Base-by-base conservation (phyloP, 2,888 invertebrate species). In the Heteropelma amictum region DNA sequence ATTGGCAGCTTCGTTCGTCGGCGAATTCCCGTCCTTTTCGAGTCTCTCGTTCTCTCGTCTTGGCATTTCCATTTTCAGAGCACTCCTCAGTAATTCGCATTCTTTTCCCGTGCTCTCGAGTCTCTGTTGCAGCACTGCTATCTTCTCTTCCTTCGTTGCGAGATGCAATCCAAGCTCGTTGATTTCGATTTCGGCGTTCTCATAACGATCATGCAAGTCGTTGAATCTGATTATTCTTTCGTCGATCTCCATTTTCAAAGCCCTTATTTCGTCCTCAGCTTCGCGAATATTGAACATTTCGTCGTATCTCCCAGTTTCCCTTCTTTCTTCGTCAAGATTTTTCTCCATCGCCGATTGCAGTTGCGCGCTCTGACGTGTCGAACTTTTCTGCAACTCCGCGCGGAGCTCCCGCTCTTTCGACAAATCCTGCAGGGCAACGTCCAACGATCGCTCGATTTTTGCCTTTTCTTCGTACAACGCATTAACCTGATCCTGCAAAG, bases 191-290 rank as follows among this genome's bases (percentile, higher is more conserved):
- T 91, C 89, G 81, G 93, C 91, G 78, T 92, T 92, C 79, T 92
- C 91, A 53, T 92, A 86, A 12, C 91, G 82, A 23, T 87, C 87
- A 72, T 91, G 90, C 53, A 93, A 89, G 75, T 93, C 92, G 5
- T 88, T 84, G 35, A 93, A 90, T 6, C 90, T 72, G 80, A 85
- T 72, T 80, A 90, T 79, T 82, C 88, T 80, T 77, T 92, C 92
- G 38, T 91, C 91, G 80, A 92, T 89, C 84, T 91, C 93, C 77
- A 93, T 93, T 82, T 93, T 94, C 12, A 95, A 87, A 5, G 93
- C 92, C 7, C 94, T 93, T 79, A 95, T 94, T 87, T 95, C 87
- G 82, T 95, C 95, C 85, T 95, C 95, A 63, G 91, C 92, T 67
- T 89, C 91, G 68, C 86, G 33, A 2, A 45, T n/a, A 1, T 17